Base-by-base conservation (phyloP, 64 coral and sea anemone species). In the Actinia tenebrosa region DNA sequence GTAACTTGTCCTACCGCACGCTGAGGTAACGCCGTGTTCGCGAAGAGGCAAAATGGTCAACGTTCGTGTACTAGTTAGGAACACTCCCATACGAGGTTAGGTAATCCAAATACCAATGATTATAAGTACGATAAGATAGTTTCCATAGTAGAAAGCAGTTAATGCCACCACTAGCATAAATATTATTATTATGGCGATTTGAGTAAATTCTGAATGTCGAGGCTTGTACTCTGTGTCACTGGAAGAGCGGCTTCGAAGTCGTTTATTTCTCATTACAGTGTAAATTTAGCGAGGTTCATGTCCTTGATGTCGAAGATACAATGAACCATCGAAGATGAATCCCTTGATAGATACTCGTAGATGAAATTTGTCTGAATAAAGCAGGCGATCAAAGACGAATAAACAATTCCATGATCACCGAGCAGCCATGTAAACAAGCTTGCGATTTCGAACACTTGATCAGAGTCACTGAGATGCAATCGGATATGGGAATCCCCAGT, bases 41-140 rank as follows among this genome's bases (percentile, higher is more conserved):
- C 6, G 63, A 66, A 30, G 25, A 10, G 63, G 69, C 69, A 75
- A 30, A 75, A 75, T 75, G 69, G 69, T 26, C 69, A 75, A 69
- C 26, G 25, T 27, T 27, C 23, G 13, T 14, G 26, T 75, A 42
- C 26, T 75, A 30, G 69, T 75, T 75, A 75, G 22, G 7, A 23
- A 75, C 15, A 75, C 10, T 75, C 3, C 69, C 63, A 66, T 23
- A 75, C 69, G n/a, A 69, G 26, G n/a, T n/a, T 69, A 95, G 16
- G 79, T 89, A 66, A 95, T 95, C 94, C 94, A 95, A 53, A 95
- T 86, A 47, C 87, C 94, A 26, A 95, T 87, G 50, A 95, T 95
- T 54, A 95, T 95, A 81, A 92, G 92, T 25, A 95, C 84, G 50
- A 95, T 92, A 45, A 95, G 81, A 92, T 87, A 92, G 84, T 95